Base-by-base conservation (phyloP, 2,888 invertebrate genomes). In the Steinernema hermaphroditum region DNA sequence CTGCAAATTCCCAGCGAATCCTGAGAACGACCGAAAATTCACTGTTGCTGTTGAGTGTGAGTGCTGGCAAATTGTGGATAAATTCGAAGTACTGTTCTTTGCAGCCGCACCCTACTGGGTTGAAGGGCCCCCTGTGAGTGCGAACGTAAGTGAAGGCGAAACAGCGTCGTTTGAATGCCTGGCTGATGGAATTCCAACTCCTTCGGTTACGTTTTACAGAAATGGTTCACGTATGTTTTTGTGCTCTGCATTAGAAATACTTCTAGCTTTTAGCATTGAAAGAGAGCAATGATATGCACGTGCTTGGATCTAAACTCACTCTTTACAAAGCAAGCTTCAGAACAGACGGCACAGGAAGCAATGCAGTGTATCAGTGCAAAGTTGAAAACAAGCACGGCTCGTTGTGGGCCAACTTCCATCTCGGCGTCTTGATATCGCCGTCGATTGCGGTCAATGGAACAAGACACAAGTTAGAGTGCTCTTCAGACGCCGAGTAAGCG, bases 301-400 rank as follows among this genome's bases (percentile, higher is more conserved):
- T 86, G 43, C 80, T 81, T 37, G 83, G 82, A 69, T 80, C 77
- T n/a, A 81, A 78, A 73, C 75, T 86, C 70, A 83, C 82, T 19
- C 81, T 86, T 69, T 81, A 79, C 74, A 81, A 86, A 69, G 85
- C 86, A 46, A 81, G 80, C 71, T 85, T n/a, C 37, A 12, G 4
- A 37, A 37, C 37, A 12, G 37, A 37, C 37, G n/a, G 81, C 14
- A 43, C 90, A 68, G 89, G 83, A 44, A 96, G 97, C 88, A 96
- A 94, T 0, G 95, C 94, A 80, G 97, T 97, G 88, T 95, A 96
- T 87, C 97, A 98, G 76, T 98, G 98, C 88, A 98, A 98, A 90
- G 96, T 96, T 8, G 95, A 96, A 86, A 98, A 98, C 88, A 93
- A 93, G 37, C 91, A 95, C 82, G 97, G 97, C 41, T 97, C 96